phyloP scores from a whole-genome alignment of 2,797 vertebrate species.

The Sebastiscus albofasciatus region DNA sequence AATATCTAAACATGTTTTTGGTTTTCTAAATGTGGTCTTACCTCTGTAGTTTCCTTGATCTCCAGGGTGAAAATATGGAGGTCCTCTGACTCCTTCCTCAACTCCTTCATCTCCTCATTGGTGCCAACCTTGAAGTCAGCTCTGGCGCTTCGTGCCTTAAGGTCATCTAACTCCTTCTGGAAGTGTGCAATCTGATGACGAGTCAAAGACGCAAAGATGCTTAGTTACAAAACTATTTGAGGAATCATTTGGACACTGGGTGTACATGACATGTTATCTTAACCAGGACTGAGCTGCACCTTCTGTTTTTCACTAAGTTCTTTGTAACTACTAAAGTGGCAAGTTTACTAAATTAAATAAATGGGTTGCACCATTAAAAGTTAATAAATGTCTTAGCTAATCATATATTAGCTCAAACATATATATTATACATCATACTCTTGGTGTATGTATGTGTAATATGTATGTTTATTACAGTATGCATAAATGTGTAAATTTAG shows the following conservation, averaged over 20 bases:
- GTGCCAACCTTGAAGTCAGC: constrained; percentile 90
- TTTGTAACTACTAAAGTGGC: not conserved
- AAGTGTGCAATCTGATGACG: constrained; percentile 91
- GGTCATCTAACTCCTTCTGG: constrained; percentile 94
- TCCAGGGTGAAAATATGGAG: constrained; percentile 91
- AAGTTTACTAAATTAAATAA: not conserved
- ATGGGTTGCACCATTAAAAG: no score
- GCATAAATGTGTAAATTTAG: not conserved
- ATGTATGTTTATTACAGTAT: not conserved
- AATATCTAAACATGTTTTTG: not conserved
- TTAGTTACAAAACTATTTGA: not conserved
- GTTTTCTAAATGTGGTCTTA: constrained; percentile 43
- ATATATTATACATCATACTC: no score
- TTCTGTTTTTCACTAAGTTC: not conserved
- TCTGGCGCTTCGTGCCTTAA: constrained; percentile 87
- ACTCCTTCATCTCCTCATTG: constrained; percentile 87
- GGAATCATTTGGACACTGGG: not conserved
- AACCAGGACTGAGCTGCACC: not conserved
- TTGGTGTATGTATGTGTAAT: not conserved
- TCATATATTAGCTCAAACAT: not conserved
- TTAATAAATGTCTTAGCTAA: not conserved
- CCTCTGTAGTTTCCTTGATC: constrained; percentile 97
- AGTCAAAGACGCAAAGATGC: not conserved
- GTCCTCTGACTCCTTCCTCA: constrained; percentile 88
- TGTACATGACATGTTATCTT: not conserved